Evolutionary conservation across 64 coral and sea anemone genomes (phyloP), one percentile per base, ranked within the genome.

Genomic region (Astreopora myriophthalma): DNA sequence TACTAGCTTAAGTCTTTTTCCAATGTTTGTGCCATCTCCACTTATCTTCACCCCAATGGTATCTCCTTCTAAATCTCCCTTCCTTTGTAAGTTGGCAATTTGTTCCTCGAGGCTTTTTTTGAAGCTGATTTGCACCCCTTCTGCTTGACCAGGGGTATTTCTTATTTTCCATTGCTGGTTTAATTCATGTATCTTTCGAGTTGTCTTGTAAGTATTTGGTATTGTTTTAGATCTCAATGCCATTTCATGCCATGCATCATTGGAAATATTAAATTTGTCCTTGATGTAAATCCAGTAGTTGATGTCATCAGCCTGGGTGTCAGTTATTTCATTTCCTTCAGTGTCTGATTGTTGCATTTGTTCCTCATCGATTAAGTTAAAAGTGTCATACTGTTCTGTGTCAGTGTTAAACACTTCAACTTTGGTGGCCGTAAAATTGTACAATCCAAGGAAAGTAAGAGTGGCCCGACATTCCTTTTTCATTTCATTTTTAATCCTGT

Each of bases 251-350:
- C 61, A 85, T 2, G 82, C 82, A 37, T 44, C 6, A 11, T 85
- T 48, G 1, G 82, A 85, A 14, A 85, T 69, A 9, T 85, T 85
- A 68, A 69, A 85, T 39, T 69, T 85, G 8, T 85, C 82, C 11
- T 68, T 85, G 0, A 69, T 67, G 33, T 62, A 85, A 0, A 85
- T 36, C 61, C 34, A 72, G 5, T 25, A 10, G 12, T 91, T 84
- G 5, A 91, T 26, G 3, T 91, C 39, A 51, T 84, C 75, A 6
- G 80, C n/a, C n/a, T n/a, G n/a, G n/a, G n/a, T 44, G 40, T 44
- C 40, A 44, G 6, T 44, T 44, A 11, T 44, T 8, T 5, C 6
- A 11, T 44, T 44, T 5, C 40, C 11, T 44, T 44, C 40, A 44
- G 40, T 44, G 40, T 8, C 6, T 44, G 40, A 11, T 44, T 8